Base-by-base conservation (phyloP, 2,797 vertebrate genomes). In the Micromesistius poutassou region DNA sequence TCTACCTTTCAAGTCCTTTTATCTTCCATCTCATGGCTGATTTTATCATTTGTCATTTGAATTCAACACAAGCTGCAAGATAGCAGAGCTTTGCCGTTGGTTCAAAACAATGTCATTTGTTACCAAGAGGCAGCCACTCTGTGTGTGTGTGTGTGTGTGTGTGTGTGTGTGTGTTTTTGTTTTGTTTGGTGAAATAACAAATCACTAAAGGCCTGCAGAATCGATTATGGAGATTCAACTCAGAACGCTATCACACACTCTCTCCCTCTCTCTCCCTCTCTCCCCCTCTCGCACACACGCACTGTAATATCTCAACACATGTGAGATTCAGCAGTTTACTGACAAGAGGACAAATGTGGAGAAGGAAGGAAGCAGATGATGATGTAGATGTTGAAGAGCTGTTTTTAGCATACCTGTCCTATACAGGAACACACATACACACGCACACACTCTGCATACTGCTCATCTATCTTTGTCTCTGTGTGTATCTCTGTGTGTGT, bases 71-170 rank as follows among this genome's bases (percentile, higher is more conserved):
- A 62, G 55, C 55, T 62, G 55, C 55, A n/a, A 62, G 6, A 25
- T 25, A 62, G 22, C 55, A 25, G 22, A 62, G 55, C 55, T 46
- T 25, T 74, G 73, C 55, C 55, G 55, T 25, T 25, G 55, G 55
- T 62, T 10, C 55, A n/a, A 25, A 62, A 25, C 55, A 25, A n/a
- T 62, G 55, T n/a, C 55, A 25, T 62, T 62, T 78, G 76, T 79
- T 78, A 80, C 80, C 74, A 75, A 16, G 33, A 81, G 75, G 16
- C 76, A 71, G 13, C 35, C 12, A 25, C n/a, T 68, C 25, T 68
- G 25, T 68, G 62, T 68, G 62, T 68, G 62, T 68, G n/a, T 68
- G 62, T 81, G 78, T 74, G 76, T 73, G 46, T 74, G 71, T 77
- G 46, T 75, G 62, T 78, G 28, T 77, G 55, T 76, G 77, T 82